Evolutionary conservation across 2,888 invertebrate genomes (phyloP).

Genomic region (Hirtodrosophila alboralis): DNA sequence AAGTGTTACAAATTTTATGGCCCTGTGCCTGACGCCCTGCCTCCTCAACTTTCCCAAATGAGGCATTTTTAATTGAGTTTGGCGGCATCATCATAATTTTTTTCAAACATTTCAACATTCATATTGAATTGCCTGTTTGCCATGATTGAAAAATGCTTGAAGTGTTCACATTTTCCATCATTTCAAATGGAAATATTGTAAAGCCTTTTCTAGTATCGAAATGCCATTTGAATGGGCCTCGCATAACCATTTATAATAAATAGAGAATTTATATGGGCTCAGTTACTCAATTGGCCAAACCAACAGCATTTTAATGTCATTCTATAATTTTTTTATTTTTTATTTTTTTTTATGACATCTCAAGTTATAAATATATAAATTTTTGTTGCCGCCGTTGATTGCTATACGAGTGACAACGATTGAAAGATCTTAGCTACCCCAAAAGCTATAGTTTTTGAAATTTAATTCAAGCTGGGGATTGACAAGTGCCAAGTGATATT

Average conservation of each 20-base stretch:
- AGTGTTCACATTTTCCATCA: conserved; percentile 61
- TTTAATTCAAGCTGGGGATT: conserved; percentile 16
- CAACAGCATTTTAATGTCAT: conserved; percentile 34
- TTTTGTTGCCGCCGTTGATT: conserved; percentile 62
- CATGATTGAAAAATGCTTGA: conserved; percentile 66
- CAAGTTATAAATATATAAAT: conserved; percentile 65
- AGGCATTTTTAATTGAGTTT: conserved; percentile 65
- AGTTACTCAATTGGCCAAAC: conserved; percentile 37
- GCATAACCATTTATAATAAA: conserved; percentile 36
- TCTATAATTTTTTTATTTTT: conserved; percentile 18
- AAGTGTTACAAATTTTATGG: conserved; percentile 74
- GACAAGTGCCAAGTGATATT: conserved; percentile 60
- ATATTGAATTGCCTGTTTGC: conserved; percentile 57
- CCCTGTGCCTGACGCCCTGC: too few relatives aligned
- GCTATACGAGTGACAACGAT: conserved; percentile 51
- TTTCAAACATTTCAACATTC: conserved; percentile 31
- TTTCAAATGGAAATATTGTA: conserved; percentile 51
- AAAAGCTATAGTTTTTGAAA: conserved; percentile 9
- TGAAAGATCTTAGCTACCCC: neutral
- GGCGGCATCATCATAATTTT: conserved; percentile 65
- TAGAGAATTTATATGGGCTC: conserved; percentile 20
- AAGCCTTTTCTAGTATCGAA: conserved; percentile 24
- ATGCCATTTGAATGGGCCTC: conserved; percentile 17
- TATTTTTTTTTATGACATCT: conserved; percentile 58
- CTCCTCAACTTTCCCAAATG: conserved; percentile 25